Evolutionary conservation across 1,140 invertebrate species (phyloP), one percentile per base, ranked within the genome.

Genomic region (Aphaenogaster rudis): DNA sequence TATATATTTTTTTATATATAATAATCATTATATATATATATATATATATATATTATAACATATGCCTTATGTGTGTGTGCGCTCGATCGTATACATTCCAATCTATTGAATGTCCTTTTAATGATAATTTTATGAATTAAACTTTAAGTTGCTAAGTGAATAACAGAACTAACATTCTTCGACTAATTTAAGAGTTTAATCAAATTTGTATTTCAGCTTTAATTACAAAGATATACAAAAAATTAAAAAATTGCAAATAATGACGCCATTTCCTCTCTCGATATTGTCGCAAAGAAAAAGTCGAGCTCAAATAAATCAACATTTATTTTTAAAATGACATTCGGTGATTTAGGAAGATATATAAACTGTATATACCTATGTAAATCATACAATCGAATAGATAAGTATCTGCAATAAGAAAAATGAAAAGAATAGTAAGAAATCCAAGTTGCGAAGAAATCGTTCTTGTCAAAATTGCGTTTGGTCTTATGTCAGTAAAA

Each of bases 381-480:
- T 17, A 39, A 63, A 78, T 63, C 8, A 28, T 17, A 61, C 11
- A 9, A 28, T 78, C 17, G 7, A 63, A 48, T 36, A 15, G 2
- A 28, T 45, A 28, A 86, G 39, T 57, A 45, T 76, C 21, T 80
- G 86, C 1, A 86, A 86, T 81, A 72, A 67, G 39, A 67, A 63
- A 87, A 87, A 59, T 57, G 45, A 85, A 81, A 13, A 67, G 42
- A 81, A 54, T 79, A 61, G 48, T 66, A 66, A 69, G 28, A 36
- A 57, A 42, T 50, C 1, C 0, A 71, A 82, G 54, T 89, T 11
- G 42, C 28, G 28, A 86, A 81, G 42, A 50, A 86, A 64, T 69
- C 64, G 1, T 71, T 61, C 28, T 50, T 50, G 50, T 33, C 15
- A 57, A 78, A 67, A 88, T 57, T 33, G 54, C 63, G 21, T 50